Evolutionary conservation across 2,797 vertebrate genomes (phyloP).

Genomic region (Poecilia gillii): DNA sequence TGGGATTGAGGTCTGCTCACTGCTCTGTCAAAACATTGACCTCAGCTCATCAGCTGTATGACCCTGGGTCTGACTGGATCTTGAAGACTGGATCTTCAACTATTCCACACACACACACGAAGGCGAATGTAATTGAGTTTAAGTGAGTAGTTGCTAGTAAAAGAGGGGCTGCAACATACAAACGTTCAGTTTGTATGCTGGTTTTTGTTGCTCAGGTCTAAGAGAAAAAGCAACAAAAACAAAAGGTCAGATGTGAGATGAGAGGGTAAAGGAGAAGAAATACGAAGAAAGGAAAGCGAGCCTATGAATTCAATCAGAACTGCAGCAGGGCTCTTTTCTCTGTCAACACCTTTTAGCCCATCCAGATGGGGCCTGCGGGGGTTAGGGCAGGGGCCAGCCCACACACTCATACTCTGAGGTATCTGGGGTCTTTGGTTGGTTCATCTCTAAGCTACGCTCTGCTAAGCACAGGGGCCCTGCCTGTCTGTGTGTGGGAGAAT

Average conservation of each 20-base stretch:
- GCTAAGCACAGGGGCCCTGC: constrained; percentile 27
- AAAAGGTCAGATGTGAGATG: neutral
- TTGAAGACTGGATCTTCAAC: constrained; percentile 65
- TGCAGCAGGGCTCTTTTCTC: constrained; percentile 76
- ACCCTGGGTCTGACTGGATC: constrained; percentile 65
- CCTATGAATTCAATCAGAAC: constrained; percentile 65
- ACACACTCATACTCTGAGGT: constrained; percentile 21
- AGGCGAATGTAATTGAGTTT: constrained; percentile 33
- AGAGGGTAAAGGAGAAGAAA: neutral
- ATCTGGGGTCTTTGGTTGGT: constrained; percentile 31
- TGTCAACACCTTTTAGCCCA: constrained; percentile 74
- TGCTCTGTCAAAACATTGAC: constrained; percentile 72
- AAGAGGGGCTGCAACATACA: constrained; percentile 57
- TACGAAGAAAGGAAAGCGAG: neutral
- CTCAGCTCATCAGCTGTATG: constrained; percentile 57
- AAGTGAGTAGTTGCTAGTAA: constrained; percentile 53
- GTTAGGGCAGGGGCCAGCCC: constrained; percentile 9
- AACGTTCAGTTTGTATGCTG: constrained; percentile 15
- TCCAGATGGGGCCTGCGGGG: constrained; percentile 63
- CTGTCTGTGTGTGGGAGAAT: neutral
- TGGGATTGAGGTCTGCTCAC: constrained; percentile 23
- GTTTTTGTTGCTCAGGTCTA: constrained; percentile 10
- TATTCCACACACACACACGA: constrained; percentile 33
- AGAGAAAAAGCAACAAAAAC: neutral
- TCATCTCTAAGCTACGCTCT: constrained; percentile 22